phyloP scores from a whole-genome alignment of 2,888 invertebrate genomes.

The Eupelmus urozonus region DNA sequence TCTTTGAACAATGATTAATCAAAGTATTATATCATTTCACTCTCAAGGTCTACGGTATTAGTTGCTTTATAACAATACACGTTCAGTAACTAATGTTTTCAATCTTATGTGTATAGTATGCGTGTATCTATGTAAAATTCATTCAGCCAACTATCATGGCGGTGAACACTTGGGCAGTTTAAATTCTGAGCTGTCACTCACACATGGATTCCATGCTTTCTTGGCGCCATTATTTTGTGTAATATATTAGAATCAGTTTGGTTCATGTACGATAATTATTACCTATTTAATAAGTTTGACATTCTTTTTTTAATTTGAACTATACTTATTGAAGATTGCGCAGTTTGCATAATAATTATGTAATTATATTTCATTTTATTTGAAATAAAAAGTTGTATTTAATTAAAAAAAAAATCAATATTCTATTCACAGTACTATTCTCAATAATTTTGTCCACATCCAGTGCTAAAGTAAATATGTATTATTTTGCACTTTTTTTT shows the following conservation, averaged over 20 bases:
- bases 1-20: conserved; percentile 38
- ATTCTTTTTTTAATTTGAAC: conserved; percentile 16
- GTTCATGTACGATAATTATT: conserved; percentile 41
- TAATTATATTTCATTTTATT: no score
- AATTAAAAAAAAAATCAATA: no score
- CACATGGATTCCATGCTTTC: conserved; percentile 58
- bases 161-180: conserved; percentile 76
- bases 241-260: conserved; percentile 53
- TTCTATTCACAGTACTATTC: no score
- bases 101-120: conserved; percentile 51
- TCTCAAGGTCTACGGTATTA: conserved; percentile 32
- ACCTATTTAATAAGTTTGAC: conserved; percentile 26
- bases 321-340: no score
- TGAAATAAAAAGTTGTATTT: no score
- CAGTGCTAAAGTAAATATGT: no score
- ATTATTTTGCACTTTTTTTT: no score
- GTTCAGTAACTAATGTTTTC: conserved; percentile 46
- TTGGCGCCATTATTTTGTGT: conserved; percentile 52
- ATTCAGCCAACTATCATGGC: conserved; percentile 69
- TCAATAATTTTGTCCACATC: no score
- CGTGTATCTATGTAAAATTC: conserved; percentile 67
- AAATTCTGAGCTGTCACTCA: conserved; percentile 67
- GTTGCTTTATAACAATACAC: conserved; percentile 46
- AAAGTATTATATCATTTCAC: conserved; percentile 31
- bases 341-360: no score